phyloP scores from a whole-genome alignment of 2,888 invertebrate genomes.

The Cryptus armator region DNA sequence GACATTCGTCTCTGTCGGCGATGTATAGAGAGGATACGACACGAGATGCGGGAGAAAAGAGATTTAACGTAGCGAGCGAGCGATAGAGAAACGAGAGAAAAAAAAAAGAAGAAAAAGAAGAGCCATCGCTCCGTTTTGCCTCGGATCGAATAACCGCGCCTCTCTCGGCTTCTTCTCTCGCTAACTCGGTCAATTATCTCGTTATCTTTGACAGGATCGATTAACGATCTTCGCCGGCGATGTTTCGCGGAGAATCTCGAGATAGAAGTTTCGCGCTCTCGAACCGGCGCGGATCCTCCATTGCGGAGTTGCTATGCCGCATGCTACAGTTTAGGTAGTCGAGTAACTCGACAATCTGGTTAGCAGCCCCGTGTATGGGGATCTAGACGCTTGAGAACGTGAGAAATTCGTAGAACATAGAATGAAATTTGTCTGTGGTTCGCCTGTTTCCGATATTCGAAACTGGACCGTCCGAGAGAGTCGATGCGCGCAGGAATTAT shows the following conservation, averaged over 20 bases:
- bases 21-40: constrained; percentile 12
- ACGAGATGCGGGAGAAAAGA: background rate
- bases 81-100: background rate
- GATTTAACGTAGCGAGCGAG: background rate
- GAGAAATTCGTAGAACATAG: constrained; percentile 59
- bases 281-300: too few species aligned
- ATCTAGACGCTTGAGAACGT: constrained; percentile 22
- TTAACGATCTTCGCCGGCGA: constrained; percentile 35
- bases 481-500: constrained; percentile 56
- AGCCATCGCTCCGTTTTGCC: constrained; percentile 31
- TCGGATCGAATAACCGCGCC: constrained; percentile 57
- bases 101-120: constrained; percentile 18
- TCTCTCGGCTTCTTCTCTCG: constrained; percentile 58
- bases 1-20: constrained; percentile 64
- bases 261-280: background rate
- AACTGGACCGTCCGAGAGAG: constrained; percentile 10
- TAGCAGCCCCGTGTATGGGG: background rate
- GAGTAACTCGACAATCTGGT: constrained; percentile 6
- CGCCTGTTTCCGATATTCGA: constrained; percentile 49
- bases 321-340: background rate
- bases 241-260: constrained; percentile 33
- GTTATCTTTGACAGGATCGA: constrained; percentile 59
- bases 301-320: constrained; percentile 7
- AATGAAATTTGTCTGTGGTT: constrained; percentile 58
- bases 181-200: constrained; percentile 61